These are phyloP conservation scores for Ctenopoma multispine DNA, from an alignment of 2,797 vertebrate genomes.

Conservation along the genomic window DNA sequence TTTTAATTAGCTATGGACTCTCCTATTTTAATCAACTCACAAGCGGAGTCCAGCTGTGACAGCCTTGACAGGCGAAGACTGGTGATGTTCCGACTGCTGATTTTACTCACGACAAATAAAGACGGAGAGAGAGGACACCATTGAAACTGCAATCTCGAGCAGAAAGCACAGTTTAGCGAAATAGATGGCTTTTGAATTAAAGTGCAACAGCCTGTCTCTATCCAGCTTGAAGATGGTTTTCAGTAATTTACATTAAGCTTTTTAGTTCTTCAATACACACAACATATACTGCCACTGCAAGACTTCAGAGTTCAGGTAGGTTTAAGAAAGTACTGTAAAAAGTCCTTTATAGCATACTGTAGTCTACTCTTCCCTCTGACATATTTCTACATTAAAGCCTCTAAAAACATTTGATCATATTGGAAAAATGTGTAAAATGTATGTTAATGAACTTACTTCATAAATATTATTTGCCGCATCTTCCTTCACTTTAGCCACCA, in stretches of 20 bases:
- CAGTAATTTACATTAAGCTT: constrained; percentile 56
- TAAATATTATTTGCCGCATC: constrained; percentile 38
- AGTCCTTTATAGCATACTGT: background rate
- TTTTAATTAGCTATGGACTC: constrained; percentile 86
- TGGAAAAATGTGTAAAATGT: constrained; percentile 54
- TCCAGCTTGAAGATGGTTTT: constrained; percentile 61
- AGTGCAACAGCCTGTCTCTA: constrained; percentile 71
- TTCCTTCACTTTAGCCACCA: constrained; percentile 29
- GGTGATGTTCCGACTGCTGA: constrained; percentile 76
- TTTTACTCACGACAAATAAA: constrained; percentile 41
- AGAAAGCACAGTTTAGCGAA: constrained; percentile 74
- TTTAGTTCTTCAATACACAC: constrained; percentile 60
- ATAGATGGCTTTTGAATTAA: constrained; percentile 78
- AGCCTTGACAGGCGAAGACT: constrained; percentile 83
- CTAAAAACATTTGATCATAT: constrained; percentile 31
- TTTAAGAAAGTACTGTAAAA: background rate
- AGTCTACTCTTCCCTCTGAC: background rate
- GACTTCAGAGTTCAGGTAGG: background rate
- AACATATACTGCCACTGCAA: constrained; percentile 31
- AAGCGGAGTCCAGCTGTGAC: constrained; percentile 84
- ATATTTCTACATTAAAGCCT: constrained; percentile 26
- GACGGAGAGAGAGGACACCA: constrained; percentile 32
- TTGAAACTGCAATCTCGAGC: constrained; percentile 65
- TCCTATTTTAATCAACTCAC: constrained; percentile 87
- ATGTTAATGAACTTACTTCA: constrained; percentile 35